Evolutionary conservation across 2,113 vertebrate species (phyloP).

Genomic region (Anguilla rostrata): DNA sequence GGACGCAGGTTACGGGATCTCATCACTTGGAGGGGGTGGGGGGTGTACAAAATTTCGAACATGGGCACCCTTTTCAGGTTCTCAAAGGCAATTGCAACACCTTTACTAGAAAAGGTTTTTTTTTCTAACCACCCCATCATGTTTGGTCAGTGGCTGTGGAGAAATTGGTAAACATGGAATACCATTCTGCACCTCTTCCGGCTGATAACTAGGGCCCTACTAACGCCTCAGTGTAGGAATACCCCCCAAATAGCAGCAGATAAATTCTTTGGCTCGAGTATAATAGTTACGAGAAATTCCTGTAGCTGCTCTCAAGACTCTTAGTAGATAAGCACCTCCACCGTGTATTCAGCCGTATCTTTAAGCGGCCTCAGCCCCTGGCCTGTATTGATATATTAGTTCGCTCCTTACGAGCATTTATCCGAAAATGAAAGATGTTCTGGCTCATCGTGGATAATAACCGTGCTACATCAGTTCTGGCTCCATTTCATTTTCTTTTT

Average conservation of each 20-base stretch:
- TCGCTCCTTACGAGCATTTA: not conserved
- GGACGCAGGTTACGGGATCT: not conserved
- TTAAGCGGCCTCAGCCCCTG: not conserved
- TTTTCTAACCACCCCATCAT: not conserved
- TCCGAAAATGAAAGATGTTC: not conserved
- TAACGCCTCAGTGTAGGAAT: not conserved
- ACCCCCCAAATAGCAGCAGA: not conserved
- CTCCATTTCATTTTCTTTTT: not conserved
- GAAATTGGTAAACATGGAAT: not conserved
- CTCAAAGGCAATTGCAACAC: slow-evolving; percentile 43
- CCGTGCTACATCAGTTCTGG: not conserved
- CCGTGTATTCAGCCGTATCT: not conserved
- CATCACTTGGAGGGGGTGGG: not conserved
- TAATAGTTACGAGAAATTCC: not conserved
- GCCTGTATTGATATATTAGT: not conserved
- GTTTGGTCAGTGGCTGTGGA: not conserved
- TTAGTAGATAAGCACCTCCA: not conserved
- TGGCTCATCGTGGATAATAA: not conserved
- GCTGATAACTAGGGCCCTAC: not conserved
- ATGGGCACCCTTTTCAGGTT: slow-evolving; percentile 28
- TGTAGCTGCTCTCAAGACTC: not conserved
- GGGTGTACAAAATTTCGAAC: not conserved
- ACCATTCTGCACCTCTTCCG: not conserved
- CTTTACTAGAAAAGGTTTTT: not conserved
- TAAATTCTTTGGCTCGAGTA: not conserved